Percentiles rank a stretch among this genome's conserved stretches.
These are phyloP conservation scores for Ailurus styani DNA, from an alignment of 2,113 vertebrate species.

Conservation along the genomic window DNA sequence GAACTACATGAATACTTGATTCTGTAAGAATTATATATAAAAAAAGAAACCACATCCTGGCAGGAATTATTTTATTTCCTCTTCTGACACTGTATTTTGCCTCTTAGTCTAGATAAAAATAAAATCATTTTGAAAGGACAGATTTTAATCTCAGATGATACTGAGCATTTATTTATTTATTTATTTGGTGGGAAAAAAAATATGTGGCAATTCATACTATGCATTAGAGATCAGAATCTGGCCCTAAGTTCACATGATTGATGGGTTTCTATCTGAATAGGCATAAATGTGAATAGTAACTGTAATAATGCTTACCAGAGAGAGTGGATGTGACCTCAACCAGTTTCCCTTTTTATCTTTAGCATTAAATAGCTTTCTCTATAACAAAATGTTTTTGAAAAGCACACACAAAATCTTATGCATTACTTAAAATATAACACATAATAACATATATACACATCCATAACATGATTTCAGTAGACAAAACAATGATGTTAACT, in stretches of 20 bases:
- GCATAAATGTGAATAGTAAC: slow-evolving; percentile 21
- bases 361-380: slow-evolving; percentile 31
- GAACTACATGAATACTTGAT: slow-evolving; percentile 8
- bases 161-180: not conserved
- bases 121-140: slow-evolving; percentile 52
- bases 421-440: slow-evolving; percentile 26
- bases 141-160: slow-evolving; percentile 62
- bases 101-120: slow-evolving; percentile 52
- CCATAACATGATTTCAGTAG: not conserved
- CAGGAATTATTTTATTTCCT: slow-evolving; percentile 48
- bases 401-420: not conserved
- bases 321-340: slow-evolving; percentile 37
- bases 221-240: slow-evolving; percentile 32
- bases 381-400: slow-evolving; percentile 38
- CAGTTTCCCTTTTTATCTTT: slow-evolving; percentile 21
- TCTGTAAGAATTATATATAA: slow-evolving; percentile 5
- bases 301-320: slow-evolving; percentile 41
- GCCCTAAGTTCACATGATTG: slow-evolving; percentile 45
- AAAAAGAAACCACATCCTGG: slow-evolving; percentile 11
- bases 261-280: slow-evolving; percentile 56
- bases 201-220: slow-evolving; percentile 27
- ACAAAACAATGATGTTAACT: not conserved
- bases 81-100: slow-evolving; percentile 37
- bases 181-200: not conserved
- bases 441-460: not conserved